phyloP scores from a whole-genome alignment of 2,797 vertebrate genomes.

The Dallia pectoralis region DNA sequence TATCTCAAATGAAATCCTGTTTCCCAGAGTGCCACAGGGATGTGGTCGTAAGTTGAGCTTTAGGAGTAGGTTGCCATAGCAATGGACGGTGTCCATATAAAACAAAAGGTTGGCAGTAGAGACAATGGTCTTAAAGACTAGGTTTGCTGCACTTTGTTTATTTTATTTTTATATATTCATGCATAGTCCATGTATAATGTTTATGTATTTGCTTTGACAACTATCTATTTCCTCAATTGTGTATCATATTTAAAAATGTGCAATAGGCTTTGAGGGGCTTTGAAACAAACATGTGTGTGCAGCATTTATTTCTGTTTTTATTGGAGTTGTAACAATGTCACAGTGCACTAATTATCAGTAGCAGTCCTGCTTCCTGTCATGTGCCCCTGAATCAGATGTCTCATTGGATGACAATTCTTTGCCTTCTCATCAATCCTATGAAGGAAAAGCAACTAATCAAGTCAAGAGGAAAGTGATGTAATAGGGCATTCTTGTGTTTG shows the following conservation, averaged over 20 bases:
- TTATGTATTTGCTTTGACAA: slow-evolving; percentile 68
- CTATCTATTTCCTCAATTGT: slow-evolving; percentile 55
- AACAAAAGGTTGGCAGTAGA: slow-evolving; percentile 18
- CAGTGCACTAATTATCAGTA: slow-evolving; percentile 61
- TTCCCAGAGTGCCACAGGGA: not conserved
- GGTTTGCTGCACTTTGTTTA: slow-evolving; percentile 67
- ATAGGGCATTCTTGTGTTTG: not conserved
- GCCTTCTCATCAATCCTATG: slow-evolving; percentile 6
- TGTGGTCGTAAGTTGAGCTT: not conserved
- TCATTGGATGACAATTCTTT: not conserved
- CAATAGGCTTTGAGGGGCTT: slow-evolving; percentile 83
- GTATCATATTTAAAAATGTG: slow-evolving; percentile 83
- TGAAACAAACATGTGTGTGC: slow-evolving; percentile 31
- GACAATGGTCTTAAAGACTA: slow-evolving; percentile 75
- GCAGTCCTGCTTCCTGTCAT: not conserved
- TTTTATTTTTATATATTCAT: slow-evolving; percentile 36
- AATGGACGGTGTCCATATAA: slow-evolving; percentile 39
- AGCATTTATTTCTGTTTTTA: slow-evolving; percentile 18
- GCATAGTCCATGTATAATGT: slow-evolving; percentile 54
- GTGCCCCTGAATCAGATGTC: not conserved
- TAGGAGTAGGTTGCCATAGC: not conserved
- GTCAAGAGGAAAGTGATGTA: not conserved
- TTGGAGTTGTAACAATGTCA: slow-evolving; percentile 36
- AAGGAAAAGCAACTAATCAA: slow-evolving; percentile 10
- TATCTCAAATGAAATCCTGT: not conserved